Conservation (phyloP, 2,888 invertebrate species). For the Tachina fera region DNA sequence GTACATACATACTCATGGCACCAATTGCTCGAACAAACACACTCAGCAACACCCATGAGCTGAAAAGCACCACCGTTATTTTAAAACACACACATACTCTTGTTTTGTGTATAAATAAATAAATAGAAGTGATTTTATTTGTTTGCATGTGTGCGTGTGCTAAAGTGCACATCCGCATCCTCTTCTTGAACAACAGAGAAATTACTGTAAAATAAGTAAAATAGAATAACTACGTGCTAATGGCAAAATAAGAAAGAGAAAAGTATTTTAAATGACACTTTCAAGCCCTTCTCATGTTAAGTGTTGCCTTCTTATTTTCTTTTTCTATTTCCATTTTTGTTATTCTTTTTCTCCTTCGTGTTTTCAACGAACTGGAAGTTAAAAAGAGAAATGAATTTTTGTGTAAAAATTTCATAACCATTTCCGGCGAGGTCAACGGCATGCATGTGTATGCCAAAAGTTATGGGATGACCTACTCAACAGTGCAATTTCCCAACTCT, state of each 20-base stretch:
- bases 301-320: slow-evolving; percentile 22
- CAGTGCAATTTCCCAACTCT: slow-evolving; percentile 16
- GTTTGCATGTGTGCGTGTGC: background rate
- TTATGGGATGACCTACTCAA: slow-evolving; percentile 43
- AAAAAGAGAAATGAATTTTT: background rate
- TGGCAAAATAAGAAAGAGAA: slow-evolving; percentile 51
- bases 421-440: slow-evolving; percentile 57
- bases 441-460: slow-evolving; percentile 35
- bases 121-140: too few species aligned
- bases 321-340: slow-evolving; percentile 12
- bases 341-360: background rate
- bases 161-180: slow-evolving; percentile 34
- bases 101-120: slow-evolving; percentile 1
- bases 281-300: slow-evolving; percentile 48
- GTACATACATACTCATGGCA: background rate
- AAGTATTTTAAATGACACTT: slow-evolving; percentile 59
- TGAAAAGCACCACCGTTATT: background rate
- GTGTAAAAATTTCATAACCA: slow-evolving; percentile 45
- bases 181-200: slow-evolving; percentile 19
- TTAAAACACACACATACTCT: slow-evolving; percentile 8
- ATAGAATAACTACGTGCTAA: slow-evolving; percentile 67
- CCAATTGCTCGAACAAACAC: background rate
- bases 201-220: slow-evolving; percentile 32
- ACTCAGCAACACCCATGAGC: background rate
- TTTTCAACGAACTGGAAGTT: background rate